Evolutionary conservation across 2,888 invertebrate species (phyloP).

Genomic region (Scotopteryx bipunctaria): DNA sequence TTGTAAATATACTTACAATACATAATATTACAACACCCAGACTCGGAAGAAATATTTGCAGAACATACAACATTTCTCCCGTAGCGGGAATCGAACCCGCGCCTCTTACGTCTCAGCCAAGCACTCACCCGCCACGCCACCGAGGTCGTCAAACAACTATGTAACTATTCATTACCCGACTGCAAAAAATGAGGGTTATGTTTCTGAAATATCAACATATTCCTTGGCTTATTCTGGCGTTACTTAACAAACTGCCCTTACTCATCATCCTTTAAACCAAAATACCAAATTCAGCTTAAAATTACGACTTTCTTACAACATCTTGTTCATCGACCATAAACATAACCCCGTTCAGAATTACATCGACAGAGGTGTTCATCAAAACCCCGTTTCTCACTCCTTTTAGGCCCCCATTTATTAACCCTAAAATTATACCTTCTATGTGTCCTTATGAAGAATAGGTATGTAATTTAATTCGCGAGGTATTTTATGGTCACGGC

Average conservation of each 20-base stretch:
- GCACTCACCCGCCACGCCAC: no score
- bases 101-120: no score
- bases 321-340: conserved; percentile 11
- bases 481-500: conserved; percentile 45
- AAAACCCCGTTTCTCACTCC: conserved; percentile 26
- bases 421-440: conserved; percentile 35
- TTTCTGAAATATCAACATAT: no score
- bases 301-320: conserved; percentile 9
- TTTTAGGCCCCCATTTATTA: conserved; percentile 28
- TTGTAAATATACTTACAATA: no score
- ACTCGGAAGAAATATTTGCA: no score
- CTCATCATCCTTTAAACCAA: background rate
- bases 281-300: conserved; percentile 8
- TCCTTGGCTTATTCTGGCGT: background rate
- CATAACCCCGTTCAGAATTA: conserved; percentile 17
- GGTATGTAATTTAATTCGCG: conserved; percentile 42
- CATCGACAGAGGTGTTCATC: conserved; percentile 22
- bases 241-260: background rate
- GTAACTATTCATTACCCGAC: no score
- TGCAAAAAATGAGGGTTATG: no score
- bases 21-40: no score
- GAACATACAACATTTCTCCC: no score
- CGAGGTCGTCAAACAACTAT: no score
- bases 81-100: no score
- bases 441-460: conserved; percentile 29